Evolutionary conservation across 1,140 invertebrate species (phyloP).

Genomic region (Aphelenchoides besseyi): DNA sequence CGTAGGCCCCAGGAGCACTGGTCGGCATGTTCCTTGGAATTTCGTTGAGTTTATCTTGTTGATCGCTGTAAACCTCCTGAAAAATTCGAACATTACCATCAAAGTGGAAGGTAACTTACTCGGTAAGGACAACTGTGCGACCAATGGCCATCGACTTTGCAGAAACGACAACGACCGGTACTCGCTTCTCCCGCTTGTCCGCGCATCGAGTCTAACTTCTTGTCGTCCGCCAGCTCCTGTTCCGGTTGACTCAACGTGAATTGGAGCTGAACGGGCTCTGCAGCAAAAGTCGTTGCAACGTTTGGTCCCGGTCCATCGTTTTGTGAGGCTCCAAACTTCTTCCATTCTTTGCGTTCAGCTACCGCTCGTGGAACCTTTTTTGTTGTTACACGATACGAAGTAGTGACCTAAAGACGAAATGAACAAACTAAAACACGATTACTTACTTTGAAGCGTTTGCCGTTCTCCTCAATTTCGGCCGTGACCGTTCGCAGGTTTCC

Average conservation of each 20-base stretch:
- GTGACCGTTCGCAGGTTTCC: slow-evolving; percentile 7
- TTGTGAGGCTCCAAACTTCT: slow-evolving; percentile 43
- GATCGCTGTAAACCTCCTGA: slow-evolving; percentile 24
- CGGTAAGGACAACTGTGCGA: slow-evolving; percentile 30
- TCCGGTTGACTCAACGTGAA: slow-evolving; percentile 64
- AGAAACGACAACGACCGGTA: slow-evolving; percentile 56
- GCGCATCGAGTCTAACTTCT: slow-evolving; percentile 31
- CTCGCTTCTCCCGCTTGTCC: slow-evolving; percentile 29
- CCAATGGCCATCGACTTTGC: slow-evolving; percentile 62
- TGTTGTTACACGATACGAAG: slow-evolving; percentile 45
- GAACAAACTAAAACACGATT: not conserved
- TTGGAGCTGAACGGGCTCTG: slow-evolving; percentile 91
- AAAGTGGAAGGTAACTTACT: slow-evolving; percentile 16
- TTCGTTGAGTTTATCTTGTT: slow-evolving; percentile 11
- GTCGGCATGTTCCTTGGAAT: not conserved
- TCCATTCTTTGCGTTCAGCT: slow-evolving; percentile 53
- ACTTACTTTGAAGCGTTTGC: slow-evolving; percentile 10
- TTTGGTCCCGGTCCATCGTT: slow-evolving; percentile 49
- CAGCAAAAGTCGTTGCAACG: slow-evolving; percentile 84
- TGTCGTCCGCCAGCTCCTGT: slow-evolving; percentile 56
- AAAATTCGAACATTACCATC: no score
- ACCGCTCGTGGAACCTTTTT: slow-evolving; percentile 51
- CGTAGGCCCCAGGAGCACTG: slow-evolving; percentile 34
- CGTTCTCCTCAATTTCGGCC: slow-evolving; percentile 19
- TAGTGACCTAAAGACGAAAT: slow-evolving; percentile 39